Evolutionary conservation across 2,888 invertebrate genomes (phyloP).

Genomic region (Ophion obscuratus): DNA sequence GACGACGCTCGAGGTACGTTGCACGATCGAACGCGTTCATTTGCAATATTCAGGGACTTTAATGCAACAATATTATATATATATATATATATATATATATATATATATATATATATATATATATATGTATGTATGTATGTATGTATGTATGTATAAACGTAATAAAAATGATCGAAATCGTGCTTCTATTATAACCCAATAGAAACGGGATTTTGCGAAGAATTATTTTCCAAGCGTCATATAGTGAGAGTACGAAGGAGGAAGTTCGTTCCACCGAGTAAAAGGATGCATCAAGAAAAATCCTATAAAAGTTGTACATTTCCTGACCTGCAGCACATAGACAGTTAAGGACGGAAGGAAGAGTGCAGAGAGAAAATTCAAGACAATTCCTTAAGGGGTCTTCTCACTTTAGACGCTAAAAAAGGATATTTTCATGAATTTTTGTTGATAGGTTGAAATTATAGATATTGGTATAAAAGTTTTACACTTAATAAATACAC

Average conservation of each 20-base stretch:
- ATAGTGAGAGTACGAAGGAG: background rate
- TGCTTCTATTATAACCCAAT: slow-evolving; percentile 6
- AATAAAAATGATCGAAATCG: background rate
- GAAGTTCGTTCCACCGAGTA: background rate
- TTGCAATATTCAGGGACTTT: slow-evolving; percentile 2
- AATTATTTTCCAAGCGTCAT: background rate
- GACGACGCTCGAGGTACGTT: slow-evolving; percentile 26
- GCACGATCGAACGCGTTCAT: slow-evolving; percentile 21
- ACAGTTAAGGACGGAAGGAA: background rate
- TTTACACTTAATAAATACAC: too few relatives aligned
- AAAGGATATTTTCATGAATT: too few relatives aligned
- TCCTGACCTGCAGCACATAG: background rate
- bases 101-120: background rate
- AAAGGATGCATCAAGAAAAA: background rate
- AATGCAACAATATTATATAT: slow-evolving; percentile 9
- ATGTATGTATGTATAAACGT: background rate
- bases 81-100: too few relatives aligned
- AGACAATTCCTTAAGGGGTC: too few relatives aligned
- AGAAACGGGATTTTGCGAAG: slow-evolving; percentile 10
- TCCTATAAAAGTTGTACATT: background rate
- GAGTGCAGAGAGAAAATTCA: background rate
- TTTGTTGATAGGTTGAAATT: too few relatives aligned
- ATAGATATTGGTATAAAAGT: too few relatives aligned
- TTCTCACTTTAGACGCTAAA: too few relatives aligned
- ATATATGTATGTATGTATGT: background rate